A percentile compares a stretch with the other conserved stretches of the same genome.
These are phyloP conservation scores for Eudasyphora cyanicolor DNA, from an alignment of 2,888 invertebrate genomes.

Conservation along the genomic window DNA sequence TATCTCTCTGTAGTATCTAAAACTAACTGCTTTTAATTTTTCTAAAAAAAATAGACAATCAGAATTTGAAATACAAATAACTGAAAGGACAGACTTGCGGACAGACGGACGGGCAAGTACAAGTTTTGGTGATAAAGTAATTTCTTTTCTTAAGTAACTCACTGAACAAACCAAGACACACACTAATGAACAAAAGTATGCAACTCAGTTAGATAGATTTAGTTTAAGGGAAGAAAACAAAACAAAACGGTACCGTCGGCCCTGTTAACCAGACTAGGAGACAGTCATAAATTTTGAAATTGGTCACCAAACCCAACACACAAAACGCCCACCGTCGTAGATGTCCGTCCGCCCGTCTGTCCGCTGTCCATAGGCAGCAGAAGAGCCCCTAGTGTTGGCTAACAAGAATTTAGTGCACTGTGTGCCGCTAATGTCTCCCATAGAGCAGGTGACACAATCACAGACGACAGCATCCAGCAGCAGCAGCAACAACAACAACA, in stretches of 20 bases:
- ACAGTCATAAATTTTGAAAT: conserved; percentile 4
- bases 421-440: no score
- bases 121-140: not conserved
- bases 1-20: not conserved
- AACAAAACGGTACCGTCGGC: not conserved
- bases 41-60: not conserved
- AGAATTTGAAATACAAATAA: no score
- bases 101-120: not conserved
- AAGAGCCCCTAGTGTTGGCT: not conserved
- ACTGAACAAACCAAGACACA: not conserved
- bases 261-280: not conserved
- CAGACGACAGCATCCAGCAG: conserved; percentile 4
- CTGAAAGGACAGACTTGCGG: no score
- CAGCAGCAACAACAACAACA: not conserved
- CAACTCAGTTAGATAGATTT: no score
- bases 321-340: conserved; percentile 20
- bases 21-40: not conserved
- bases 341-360: no score
- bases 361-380: not conserved
- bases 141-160: not conserved
- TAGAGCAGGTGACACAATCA: conserved; percentile 25
- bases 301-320: not conserved
- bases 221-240: not conserved
- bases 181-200: no score
- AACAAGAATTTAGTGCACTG: no score